These are phyloP conservation scores for Andrena camellia DNA, from an alignment of 2,888 invertebrate species.

Conservation along the genomic window DNA sequence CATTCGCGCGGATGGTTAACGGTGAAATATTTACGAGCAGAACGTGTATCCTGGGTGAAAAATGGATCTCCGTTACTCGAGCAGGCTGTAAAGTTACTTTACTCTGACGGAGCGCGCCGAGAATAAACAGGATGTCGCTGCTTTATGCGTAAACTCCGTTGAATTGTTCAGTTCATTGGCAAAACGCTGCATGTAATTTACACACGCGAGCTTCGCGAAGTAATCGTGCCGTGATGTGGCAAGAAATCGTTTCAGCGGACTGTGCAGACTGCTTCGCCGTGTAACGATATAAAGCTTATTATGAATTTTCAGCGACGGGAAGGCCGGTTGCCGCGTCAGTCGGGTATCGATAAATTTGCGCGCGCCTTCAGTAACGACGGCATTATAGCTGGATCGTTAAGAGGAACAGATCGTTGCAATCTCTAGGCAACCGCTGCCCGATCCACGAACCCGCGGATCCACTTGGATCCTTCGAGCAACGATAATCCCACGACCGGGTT, in stretches of 20 bases:
- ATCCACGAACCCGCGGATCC: background rate
- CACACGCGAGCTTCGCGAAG: background rate
- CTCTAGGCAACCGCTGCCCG: background rate
- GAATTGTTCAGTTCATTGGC: slow-evolving; percentile 4
- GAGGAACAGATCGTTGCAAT: slow-evolving; percentile 21
- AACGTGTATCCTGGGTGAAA: background rate
- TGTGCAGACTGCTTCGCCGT: background rate
- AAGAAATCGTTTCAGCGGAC: background rate
- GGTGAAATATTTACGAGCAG: slow-evolving; percentile 20
- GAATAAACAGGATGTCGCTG: background rate
- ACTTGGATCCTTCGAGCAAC: background rate
- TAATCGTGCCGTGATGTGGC: background rate
- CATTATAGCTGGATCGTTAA: slow-evolving; percentile 26
- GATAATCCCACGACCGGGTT: background rate
- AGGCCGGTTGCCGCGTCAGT: slow-evolving; percentile 9
- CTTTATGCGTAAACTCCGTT: background rate
- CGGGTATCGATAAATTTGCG: slow-evolving; percentile 48
- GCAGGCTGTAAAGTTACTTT: background rate
- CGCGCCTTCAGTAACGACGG: slow-evolving; percentile 21
- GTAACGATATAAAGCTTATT: slow-evolving; percentile 1
- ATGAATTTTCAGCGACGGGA: slow-evolving; percentile 11
- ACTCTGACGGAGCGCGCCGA: background rate
- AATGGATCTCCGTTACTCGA: slow-evolving; percentile 3
- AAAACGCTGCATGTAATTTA: slow-evolving; percentile 1
- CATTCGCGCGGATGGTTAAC: background rate